A percentile compares a stretch with the other conserved stretches of the same genome.
phyloP scores from a whole-genome alignment of 2,888 invertebrate genomes.

The Drosophila tanythrix region DNA sequence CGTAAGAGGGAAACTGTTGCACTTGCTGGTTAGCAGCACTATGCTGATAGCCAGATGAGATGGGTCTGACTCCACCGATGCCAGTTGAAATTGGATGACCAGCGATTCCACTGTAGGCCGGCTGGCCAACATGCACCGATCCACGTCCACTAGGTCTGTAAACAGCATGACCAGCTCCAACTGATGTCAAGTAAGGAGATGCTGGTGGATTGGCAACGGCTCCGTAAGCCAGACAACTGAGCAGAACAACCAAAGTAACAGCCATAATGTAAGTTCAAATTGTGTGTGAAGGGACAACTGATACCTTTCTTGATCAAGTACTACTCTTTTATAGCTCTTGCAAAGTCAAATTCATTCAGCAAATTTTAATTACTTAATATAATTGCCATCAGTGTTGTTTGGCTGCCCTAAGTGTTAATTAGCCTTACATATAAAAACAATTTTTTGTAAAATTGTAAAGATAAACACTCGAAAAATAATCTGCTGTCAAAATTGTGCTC shows the following conservation, averaged over 20 bases:
- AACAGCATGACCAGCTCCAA: not conserved
- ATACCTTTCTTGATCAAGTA: slow-evolving; percentile 15
- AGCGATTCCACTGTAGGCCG: slow-evolving; percentile 5
- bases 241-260: slow-evolving; percentile 14
- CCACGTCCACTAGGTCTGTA: not conserved
- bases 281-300: slow-evolving; percentile 38
- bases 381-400: not conserved
- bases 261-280: slow-evolving; percentile 25
- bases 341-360: not conserved
- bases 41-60: slow-evolving; percentile 4
- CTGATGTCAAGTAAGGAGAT: slow-evolving; percentile 18
- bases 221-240: slow-evolving; percentile 36
- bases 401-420: not conserved
- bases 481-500: not conserved
- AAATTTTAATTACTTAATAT: not conserved
- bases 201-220: slow-evolving; percentile 19
- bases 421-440: not conserved
- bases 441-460: not conserved
- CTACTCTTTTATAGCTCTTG: slow-evolving; percentile 45
- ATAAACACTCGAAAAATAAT: not conserved
- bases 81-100: not conserved
- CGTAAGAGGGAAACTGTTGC: not conserved
- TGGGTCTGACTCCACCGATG: not conserved
- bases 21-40: not conserved
- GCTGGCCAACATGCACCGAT: not conserved